Evolutionary conservation across 2,797 vertebrate species (phyloP), one percentile per base, ranked within the genome.

Genomic region (Notolepis coatsorum): DNA sequence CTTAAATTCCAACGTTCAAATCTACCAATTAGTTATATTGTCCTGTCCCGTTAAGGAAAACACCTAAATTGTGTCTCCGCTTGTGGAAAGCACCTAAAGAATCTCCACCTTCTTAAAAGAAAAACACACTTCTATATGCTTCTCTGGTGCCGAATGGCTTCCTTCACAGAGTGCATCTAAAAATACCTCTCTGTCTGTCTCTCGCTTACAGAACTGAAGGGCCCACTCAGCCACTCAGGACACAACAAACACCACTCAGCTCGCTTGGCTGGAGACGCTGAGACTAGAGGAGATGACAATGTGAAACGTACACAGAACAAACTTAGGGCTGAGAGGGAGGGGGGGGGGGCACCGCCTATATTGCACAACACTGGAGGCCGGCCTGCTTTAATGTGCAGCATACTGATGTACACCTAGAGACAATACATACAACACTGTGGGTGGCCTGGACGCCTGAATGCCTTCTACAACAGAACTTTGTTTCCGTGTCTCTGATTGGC

Each of bases 111-210:
- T n/a, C n/a, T n/a, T n/a, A n/a, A n/a, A n/a, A n/a, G n/a, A n/a
- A n/a, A n/a, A n/a, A 42, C 13, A 42, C 13, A 43, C 43, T 50
- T 20, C 20, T 23, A 1, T 0, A 7, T 13, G 41, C 17, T 49
- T 58, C 30, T n/a, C 18, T 69, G 27, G 37, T 33, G 8, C 8
- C 43, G 12, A 68, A 62, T 24, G 35, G 47, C 42, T 55, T 71
- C 33, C 37, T 47, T n/a, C n/a, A n/a, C n/a, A n/a, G n/a, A n/a
- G 59, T 50, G 17, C 7, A 43, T 55, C 45, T 51, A 77, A 71
- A 77, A 77, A 71, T 63, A 68, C 35, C 21, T 21, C 10, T 17
- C 47, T 49, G 42, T 21, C 54, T 25, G 45, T 37, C 31, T 66
- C 65, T 15, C 45, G 60, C 25, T 31, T 53, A 49, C n/a, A 10